A percentile compares a stretch with the other conserved stretches of the same genome.
Conservation (phyloP, 2,113 vertebrate genomes). For the Zosterops pallidus region DNA sequence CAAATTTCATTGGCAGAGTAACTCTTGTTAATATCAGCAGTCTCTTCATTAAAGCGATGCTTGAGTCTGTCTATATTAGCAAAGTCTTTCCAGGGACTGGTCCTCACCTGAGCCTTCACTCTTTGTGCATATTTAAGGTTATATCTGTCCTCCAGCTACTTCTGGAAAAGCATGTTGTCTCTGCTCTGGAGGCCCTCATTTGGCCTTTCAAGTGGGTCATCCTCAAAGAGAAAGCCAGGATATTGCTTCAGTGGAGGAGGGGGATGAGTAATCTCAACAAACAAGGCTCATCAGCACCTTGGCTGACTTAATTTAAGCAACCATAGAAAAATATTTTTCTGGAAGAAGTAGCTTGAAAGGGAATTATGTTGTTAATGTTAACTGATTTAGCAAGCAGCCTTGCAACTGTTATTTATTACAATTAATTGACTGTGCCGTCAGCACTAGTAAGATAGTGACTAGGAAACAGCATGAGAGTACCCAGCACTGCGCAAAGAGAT, state of each 20-base stretch:
- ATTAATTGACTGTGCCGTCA: background rate
- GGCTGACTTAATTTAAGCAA: background rate
- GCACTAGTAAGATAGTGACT: background rate
- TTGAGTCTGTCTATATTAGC: background rate
- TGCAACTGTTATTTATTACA: background rate
- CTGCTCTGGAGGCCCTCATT: background rate
- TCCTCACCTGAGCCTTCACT: background rate
- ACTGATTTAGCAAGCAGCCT: background rate
- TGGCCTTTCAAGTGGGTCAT: background rate
- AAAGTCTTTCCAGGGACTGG: background rate
- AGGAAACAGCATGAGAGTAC: background rate
- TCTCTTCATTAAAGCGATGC: background rate
- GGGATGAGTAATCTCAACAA: background rate
- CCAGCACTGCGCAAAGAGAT: background rate
- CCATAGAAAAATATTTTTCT: background rate
- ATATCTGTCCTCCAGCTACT: background rate
- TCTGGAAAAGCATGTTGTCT: background rate
- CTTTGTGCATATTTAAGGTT: background rate
- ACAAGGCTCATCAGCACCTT: background rate
- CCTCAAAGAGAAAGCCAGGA: background rate
- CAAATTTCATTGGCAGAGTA: background rate
- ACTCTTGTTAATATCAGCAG: background rate
- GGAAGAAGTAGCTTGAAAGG: background rate
- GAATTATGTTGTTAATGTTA: background rate
- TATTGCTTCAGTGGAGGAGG: accelerated